Conservation (phyloP, 1,140 invertebrate genomes). For the Cardiocondyla obscurior region DNA sequence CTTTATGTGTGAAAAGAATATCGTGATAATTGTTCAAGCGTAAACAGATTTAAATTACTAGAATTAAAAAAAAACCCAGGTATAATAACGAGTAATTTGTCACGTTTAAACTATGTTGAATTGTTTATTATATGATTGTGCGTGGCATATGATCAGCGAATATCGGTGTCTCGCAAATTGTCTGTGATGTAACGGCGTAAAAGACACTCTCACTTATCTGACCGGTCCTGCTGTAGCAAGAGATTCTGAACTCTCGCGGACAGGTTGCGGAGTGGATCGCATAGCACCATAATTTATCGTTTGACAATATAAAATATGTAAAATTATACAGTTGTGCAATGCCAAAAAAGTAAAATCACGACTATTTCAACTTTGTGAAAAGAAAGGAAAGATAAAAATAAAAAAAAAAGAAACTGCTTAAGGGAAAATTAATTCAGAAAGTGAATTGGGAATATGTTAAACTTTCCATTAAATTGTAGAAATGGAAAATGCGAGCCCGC, state of each 20-base stretch:
- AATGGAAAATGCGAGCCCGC: slow-evolving; percentile 71
- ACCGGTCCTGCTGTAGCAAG: not conserved
- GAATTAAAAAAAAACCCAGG: not conserved
- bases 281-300: not conserved
- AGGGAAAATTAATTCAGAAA: too few relatives aligned
- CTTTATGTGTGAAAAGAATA: not conserved
- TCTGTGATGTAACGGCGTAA: slow-evolving; percentile 5
- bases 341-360: not conserved
- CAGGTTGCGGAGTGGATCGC: not conserved
- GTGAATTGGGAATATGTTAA: not conserved
- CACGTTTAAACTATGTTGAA: not conserved
- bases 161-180: not conserved
- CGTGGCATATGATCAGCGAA: not conserved
- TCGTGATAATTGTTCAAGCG: not conserved
- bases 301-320: not conserved
- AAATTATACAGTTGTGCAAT: not conserved
- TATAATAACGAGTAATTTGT: not conserved
- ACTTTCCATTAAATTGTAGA: slow-evolving; percentile 44
- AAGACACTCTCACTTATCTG: slow-evolving; percentile 22
- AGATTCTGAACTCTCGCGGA: not conserved
- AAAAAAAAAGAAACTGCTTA: too few relatives aligned
- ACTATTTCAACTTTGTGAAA: not conserved
- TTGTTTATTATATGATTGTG: not conserved
- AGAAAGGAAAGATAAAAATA: not conserved
- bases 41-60: not conserved